phyloP scores from a whole-genome alignment of 2,113 vertebrate species.

The Echinops telfairi region DNA sequence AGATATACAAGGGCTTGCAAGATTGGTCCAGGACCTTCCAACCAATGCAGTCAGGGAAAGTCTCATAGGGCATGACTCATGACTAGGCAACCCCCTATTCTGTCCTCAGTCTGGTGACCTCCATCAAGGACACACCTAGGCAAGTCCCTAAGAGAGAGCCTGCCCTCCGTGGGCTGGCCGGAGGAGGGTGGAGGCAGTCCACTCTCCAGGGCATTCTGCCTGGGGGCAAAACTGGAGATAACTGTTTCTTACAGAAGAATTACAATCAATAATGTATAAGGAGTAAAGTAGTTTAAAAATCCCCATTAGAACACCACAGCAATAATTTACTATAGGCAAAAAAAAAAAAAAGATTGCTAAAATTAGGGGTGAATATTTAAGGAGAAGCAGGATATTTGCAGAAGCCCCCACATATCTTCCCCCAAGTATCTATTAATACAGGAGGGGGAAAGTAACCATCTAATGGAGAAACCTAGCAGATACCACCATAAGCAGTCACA shows the following conservation, averaged over 20 bases:
- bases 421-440: constrained; percentile 33
- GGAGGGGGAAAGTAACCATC: background rate
- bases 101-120: no score
- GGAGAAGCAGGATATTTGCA: background rate
- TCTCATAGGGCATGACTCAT: no score
- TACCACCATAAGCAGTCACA: background rate
- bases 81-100: no score
- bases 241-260: background rate
- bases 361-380: background rate
- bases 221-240: background rate
- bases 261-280: constrained; percentile 15
- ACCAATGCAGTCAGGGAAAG: no score
- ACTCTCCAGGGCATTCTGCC: no score
- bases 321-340: background rate
- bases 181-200: no score
- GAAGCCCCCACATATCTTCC: background rate
- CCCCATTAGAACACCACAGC: background rate
- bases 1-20: no score
- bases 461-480: constrained; percentile 14
- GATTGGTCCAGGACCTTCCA: no score
- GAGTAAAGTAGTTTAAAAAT: constrained; percentile 26
- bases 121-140: no score
- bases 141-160: no score
- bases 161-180: no score
- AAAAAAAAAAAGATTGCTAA: background rate